Base-by-base conservation (phyloP, 2,113 vertebrate species). In the Ardeotis arabs region DNA sequence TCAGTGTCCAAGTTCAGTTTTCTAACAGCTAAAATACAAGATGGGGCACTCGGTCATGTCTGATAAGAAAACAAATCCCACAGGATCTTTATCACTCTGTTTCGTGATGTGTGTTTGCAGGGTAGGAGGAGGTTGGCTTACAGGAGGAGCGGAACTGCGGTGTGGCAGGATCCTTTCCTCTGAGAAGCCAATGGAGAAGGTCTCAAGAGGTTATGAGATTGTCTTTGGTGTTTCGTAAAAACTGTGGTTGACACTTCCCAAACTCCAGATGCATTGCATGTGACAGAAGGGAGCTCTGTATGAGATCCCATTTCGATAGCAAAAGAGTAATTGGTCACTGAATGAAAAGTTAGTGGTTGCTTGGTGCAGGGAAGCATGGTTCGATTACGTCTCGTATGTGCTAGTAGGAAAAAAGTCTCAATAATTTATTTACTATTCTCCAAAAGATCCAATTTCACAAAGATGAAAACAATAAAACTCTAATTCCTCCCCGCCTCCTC, bases 121-220 rank as follows among this genome's bases (percentile, higher is more conserved):
- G 16, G n/a, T 10, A 10, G 29, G 11, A 74, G 62, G 49, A 35
- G 44, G 19, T 49, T 41, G 23, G 33, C 12, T 14, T 14, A 4
- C 5, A 14, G 41, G 41, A 33, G 53, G 45, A 63, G 31, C 37
- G 13, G 33, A 37, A 33, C 18, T 8, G 2, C 0, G 1, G 27
- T 5, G 22, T 29, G 4, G 1, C 41, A 29, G 64, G 12, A 29
- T 58, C 20, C 21, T n/a, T 56, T 47, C 15, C n/a, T 37, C 15
- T 3, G 49, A 37, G 58, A 47, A 47, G 22, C 8, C 2, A 39
- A 1, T 6, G 14, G 1, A 2, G 39, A 12, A 52, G 5, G 33
- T 33, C 15, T 74, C 19, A 4, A 9, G 39, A 0, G 5, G 24
- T 52, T 35, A 31, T 31, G 63, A 69, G 12, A 12, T 45, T 23